Percentiles rank a stretch among this genome's conserved stretches.
phyloP scores from a whole-genome alignment of 2,888 invertebrate genomes.

The Rhopalosiphum nymphaeae region DNA sequence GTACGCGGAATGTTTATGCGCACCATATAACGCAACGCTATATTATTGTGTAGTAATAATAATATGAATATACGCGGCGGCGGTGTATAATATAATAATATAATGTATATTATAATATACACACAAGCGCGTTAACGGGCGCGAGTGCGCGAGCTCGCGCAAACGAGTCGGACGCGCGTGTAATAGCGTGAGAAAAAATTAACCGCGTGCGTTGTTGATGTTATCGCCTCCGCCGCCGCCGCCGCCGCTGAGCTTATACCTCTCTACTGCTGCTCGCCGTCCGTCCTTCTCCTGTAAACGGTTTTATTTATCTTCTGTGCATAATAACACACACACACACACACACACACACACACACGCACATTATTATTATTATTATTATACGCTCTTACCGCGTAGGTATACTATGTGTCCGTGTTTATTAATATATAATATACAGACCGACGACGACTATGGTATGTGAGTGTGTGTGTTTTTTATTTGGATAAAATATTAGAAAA shows the following conservation, averaged over 20 bases:
- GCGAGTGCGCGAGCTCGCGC: background rate
- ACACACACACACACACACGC: background rate
- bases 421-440: background rate
- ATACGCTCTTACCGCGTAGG: background rate
- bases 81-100: too few species aligned
- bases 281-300: background rate
- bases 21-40: background rate
- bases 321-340: background rate
- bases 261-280: background rate
- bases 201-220: conserved; percentile 57
- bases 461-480: background rate
- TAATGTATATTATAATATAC: background rate
- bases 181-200: conserved; percentile 62
- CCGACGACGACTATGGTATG: background rate
- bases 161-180: background rate
- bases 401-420: background rate
- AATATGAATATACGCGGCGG: background rate
- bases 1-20: conserved; percentile 18
- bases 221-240: conserved; percentile 27
- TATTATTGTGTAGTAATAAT: background rate
- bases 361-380: background rate
- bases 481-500: background rate
- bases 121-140: background rate
- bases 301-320: conserved; percentile 51
- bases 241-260: background rate